These are phyloP conservation scores for Mobula hypostoma DNA, from an alignment of 2,113 vertebrate species.

Conservation along the genomic window DNA sequence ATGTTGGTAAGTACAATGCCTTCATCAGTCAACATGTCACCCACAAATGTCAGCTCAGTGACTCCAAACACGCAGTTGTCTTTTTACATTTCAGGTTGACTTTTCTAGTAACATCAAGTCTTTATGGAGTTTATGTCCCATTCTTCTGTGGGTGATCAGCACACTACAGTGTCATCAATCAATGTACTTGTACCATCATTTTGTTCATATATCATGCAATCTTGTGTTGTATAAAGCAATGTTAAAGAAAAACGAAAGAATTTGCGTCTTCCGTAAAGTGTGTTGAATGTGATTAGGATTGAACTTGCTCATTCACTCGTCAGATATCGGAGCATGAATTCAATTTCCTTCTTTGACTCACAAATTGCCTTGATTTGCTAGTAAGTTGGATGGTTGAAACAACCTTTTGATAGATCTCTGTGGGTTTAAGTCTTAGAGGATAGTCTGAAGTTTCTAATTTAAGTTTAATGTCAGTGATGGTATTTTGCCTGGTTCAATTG, in stretches of 20 bases:
- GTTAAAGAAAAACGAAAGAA: not conserved
- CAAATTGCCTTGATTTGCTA: not conserved
- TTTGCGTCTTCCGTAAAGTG: not conserved
- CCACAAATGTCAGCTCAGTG: conserved; percentile 1
- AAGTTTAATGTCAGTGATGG: not conserved
- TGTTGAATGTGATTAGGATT: not conserved
- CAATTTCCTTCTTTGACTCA: not conserved
- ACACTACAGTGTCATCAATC: conserved; percentile 17
- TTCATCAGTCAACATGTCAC: conserved; percentile 17
- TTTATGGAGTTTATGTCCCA: conserved; percentile 19
- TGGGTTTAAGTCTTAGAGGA: not conserved
- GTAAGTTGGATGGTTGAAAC: conserved; percentile 1
- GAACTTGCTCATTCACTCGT: not conserved
- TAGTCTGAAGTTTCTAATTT: not conserved
- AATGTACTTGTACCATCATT: conserved; percentile 13
- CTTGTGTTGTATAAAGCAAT: not conserved
- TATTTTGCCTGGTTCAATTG: not conserved
- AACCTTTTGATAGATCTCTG: not conserved
- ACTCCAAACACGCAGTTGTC: conserved; percentile 8
- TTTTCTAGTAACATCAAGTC: not conserved
- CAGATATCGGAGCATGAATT: not conserved
- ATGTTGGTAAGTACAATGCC: not conserved
- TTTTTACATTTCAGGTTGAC: conserved; percentile 23
- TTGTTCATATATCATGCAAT: conserved; percentile 12
- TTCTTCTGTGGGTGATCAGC: not conserved